A percentile compares a stretch with the other conserved stretches of the same genome.
Evolutionary conservation across 2,888 invertebrate species (phyloP).

Genomic region (Cheilosia vulpina): DNA sequence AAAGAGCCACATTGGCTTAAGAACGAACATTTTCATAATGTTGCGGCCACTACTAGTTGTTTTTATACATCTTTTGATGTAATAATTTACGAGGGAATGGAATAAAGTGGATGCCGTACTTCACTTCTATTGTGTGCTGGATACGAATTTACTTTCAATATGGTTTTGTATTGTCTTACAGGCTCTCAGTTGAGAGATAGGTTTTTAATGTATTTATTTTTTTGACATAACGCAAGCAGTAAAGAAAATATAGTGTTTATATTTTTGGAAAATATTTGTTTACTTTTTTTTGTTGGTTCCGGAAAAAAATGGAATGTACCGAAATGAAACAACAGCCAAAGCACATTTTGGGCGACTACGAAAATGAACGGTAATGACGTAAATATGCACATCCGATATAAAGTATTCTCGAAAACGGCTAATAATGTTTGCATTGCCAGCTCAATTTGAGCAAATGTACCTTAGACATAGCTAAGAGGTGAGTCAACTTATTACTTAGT

Average conservation of each 20-base stretch:
- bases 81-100: background rate
- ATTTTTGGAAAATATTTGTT: conserved; percentile 38
- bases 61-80: conserved; percentile 1
- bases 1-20: conserved; percentile 87
- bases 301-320: too few species aligned
- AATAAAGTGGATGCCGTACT: background rate
- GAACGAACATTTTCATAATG: background rate
- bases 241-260: conserved; percentile 29
- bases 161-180: conserved; percentile 37
- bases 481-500: too few species aligned
- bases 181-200: background rate
- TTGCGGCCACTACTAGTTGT: background rate
- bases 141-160: conserved; percentile 22
- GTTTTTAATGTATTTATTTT: conserved; percentile 59
- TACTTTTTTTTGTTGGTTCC: background rate
- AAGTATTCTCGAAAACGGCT: too few species aligned
- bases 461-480: too few species aligned
- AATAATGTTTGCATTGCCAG: too few species aligned
- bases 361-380: too few species aligned
- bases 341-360: too few species aligned
- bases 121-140: conserved; percentile 36
- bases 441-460: too few species aligned
- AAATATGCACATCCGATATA: too few species aligned
- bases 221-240: conserved; percentile 21
- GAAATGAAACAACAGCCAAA: too few species aligned